A percentile compares a stretch with the other conserved stretches of the same genome.
These are phyloP conservation scores for Pachyrhynchus sulphureomaculatus DNA, from an alignment of 1,140 invertebrate species.

Conservation along the genomic window DNA sequence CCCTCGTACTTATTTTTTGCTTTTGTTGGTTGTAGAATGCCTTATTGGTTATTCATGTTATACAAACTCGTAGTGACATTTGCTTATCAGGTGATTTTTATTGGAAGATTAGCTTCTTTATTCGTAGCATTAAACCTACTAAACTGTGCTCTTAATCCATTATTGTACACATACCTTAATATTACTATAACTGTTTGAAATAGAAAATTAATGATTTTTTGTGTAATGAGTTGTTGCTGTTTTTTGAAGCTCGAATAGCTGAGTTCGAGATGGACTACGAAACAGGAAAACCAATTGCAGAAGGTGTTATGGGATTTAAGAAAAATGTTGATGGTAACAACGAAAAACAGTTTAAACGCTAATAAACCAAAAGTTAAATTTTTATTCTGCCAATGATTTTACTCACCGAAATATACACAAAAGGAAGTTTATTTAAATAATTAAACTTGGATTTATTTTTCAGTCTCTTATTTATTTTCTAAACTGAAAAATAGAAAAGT, in stretches of 20 bases:
- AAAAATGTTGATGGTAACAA: not conserved
- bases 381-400: slow-evolving; percentile 1
- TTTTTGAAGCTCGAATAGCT: slow-evolving; percentile 39
- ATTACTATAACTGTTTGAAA: slow-evolving; percentile 49
- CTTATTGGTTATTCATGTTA: slow-evolving; percentile 55
- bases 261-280: slow-evolving; percentile 49
- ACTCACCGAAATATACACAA: slow-evolving; percentile 2
- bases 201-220: slow-evolving; percentile 35
- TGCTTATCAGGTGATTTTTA: slow-evolving; percentile 11
- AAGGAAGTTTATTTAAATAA: not conserved
- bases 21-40: slow-evolving; percentile 56
- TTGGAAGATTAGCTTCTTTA: slow-evolving; percentile 54
- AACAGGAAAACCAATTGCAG: slow-evolving; percentile 41
- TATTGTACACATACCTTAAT: slow-evolving; percentile 59
- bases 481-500: no score
- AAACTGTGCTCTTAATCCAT: slow-evolving; percentile 58
- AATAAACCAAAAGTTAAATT: slow-evolving; percentile 1
- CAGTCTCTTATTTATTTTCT: no score
- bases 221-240: slow-evolving; percentile 44
- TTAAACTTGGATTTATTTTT: no score
- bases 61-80: slow-evolving; percentile 47
- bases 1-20: slow-evolving; percentile 55
- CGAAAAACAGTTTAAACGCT: not conserved
- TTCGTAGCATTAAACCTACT: slow-evolving; percentile 54
- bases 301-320: slow-evolving; percentile 5